These are phyloP conservation scores for Tetraneura akinire DNA, from an alignment of 1,140 invertebrate species.

Conservation along the genomic window DNA sequence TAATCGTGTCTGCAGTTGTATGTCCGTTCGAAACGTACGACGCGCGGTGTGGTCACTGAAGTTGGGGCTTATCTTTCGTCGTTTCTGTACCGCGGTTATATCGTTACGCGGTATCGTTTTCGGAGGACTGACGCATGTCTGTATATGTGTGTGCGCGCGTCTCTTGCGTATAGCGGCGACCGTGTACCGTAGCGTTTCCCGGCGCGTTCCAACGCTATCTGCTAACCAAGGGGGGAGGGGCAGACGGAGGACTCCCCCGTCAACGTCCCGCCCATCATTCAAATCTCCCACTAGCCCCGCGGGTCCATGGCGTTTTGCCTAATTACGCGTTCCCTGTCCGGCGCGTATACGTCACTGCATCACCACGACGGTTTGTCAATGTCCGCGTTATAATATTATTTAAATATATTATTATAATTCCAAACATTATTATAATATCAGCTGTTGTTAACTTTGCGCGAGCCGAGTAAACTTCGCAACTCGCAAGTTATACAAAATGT, in stretches of 20 bases:
- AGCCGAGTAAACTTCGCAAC: too few species aligned
- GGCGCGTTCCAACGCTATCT: slow-evolving; percentile 34
- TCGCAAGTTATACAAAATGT: too few species aligned
- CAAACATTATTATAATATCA: too few species aligned
- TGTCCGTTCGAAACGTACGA: too few species aligned
- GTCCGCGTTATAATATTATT: neutral
- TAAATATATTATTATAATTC: too few species aligned
- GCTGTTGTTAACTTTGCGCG: too few species aligned
- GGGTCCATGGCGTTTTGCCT: slow-evolving; percentile 16
- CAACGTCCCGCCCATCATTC: too few species aligned
- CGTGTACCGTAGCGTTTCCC: slow-evolving; percentile 22
- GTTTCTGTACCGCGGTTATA: too few species aligned
- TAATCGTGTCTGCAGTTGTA: too few species aligned
- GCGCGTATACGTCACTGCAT: neutral
- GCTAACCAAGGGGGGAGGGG: neutral
- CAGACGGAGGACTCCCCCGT: slow-evolving; percentile 4
- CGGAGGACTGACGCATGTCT: neutral
- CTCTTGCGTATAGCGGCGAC: neutral
- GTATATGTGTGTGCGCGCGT: neutral
- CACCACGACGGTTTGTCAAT: slow-evolving; percentile 27
- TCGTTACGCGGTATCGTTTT: too few species aligned
- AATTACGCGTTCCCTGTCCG: slow-evolving; percentile 4
- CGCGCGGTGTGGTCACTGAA: too few species aligned
- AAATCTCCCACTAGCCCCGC: neutral
- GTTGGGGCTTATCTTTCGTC: too few species aligned